Conservation (phyloP, 1,140 invertebrate genomes). For the Orchestia grillus region DNA sequence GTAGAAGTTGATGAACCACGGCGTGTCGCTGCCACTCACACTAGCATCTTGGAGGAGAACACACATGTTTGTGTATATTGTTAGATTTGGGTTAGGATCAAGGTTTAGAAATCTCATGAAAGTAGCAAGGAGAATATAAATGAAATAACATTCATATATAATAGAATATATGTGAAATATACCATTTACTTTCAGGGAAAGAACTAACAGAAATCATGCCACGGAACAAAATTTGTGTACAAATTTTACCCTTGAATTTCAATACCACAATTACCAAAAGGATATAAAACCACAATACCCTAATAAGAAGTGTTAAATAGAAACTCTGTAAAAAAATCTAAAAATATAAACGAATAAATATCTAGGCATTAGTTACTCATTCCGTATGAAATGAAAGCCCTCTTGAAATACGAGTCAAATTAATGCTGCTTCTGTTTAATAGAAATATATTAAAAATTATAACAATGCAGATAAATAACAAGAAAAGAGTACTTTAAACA, state of each 20-base stretch:
- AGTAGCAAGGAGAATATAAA: neutral
- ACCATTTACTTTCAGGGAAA: neutral
- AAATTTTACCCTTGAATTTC: neutral
- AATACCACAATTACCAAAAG: neutral
- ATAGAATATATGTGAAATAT: neutral
- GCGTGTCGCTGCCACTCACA: slow-evolving; percentile 77
- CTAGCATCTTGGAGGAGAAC: slow-evolving; percentile 73
- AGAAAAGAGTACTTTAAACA: no score
- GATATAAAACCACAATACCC: neutral
- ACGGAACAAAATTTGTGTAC: neutral
- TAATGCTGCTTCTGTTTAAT: no score
- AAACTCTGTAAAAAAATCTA: no score
- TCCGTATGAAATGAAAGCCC: no score
- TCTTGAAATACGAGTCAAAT: no score
- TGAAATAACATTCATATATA: neutral
- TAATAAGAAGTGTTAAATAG: no score
- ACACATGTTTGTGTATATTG: neutral
- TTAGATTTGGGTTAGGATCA: neutral
- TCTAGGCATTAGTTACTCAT: no score
- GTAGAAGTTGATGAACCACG: slow-evolving; percentile 90
- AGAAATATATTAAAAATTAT: no score
- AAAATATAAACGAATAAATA: no score
- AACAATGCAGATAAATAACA: no score
- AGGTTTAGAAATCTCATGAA: neutral
- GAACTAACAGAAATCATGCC: neutral